Conservation (phyloP, 2,888 invertebrate genomes). For the Cheilosia vernalis region DNA sequence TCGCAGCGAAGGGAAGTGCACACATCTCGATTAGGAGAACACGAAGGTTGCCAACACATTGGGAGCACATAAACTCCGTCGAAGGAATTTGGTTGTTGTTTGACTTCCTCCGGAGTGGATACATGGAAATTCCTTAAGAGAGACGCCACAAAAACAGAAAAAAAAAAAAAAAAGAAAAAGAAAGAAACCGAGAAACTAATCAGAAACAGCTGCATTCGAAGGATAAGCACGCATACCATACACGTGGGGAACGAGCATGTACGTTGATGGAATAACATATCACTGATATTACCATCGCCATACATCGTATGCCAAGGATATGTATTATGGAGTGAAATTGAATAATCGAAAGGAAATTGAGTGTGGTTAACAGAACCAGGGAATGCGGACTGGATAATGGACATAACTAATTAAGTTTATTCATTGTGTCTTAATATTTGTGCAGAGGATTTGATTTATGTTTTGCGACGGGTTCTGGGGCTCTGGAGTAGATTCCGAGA, state of each 20-base stretch:
- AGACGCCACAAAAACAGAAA: not conserved
- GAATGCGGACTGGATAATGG: not conserved
- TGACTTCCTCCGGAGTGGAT: not conserved
- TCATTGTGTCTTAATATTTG: too few relatives aligned
- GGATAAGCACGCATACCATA: constrained; percentile 43
- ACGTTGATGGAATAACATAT: constrained; percentile 6
- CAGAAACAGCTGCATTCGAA: constrained; percentile 53
- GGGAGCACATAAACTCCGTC: constrained; percentile 31
- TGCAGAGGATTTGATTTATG: too few relatives aligned
- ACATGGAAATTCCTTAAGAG: constrained; percentile 30
- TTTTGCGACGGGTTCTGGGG: too few relatives aligned
- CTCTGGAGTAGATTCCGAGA: too few relatives aligned
- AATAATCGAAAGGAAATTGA: not conserved
- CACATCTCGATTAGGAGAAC: constrained; percentile 33
- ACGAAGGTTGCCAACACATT: constrained; percentile 32
- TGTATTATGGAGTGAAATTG: not conserved
- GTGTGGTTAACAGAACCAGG: not conserved
- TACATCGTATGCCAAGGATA: not conserved
- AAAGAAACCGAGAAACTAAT: constrained; percentile 8
- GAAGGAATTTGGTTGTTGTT: constrained; percentile 8
- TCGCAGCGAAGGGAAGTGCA: not conserved
- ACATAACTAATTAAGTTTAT: not conserved
- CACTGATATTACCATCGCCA: not conserved
- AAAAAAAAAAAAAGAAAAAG: not conserved
- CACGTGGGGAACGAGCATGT: constrained; percentile 1